Percentiles rank a stretch among this genome's conserved stretches.
Evolutionary conservation across 1,140 invertebrate genomes (phyloP).

Genomic region (Rhyacophila brunnea): DNA sequence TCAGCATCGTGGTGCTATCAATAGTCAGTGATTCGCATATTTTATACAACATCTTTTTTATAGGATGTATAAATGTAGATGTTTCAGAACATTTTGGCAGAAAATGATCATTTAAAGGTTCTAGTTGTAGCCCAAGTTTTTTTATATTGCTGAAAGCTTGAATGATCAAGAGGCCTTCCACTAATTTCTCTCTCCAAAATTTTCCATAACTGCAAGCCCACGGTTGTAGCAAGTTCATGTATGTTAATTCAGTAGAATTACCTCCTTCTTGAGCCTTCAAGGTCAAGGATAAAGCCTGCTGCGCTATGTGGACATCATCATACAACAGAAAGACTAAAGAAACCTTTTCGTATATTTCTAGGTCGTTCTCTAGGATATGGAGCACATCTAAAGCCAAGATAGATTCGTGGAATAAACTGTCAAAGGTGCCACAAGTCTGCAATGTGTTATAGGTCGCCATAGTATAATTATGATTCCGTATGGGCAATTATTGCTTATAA

Average conservation of each 20-base stretch:
- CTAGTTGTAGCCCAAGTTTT: conserved; percentile 5
- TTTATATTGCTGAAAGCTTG: conserved; percentile 7
- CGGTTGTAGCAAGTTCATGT: conserved; percentile 3
- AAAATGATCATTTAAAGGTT: conserved; percentile 17
- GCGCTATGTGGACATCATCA: conserved; percentile 18
- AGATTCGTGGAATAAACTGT: background rate
- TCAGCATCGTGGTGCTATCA: conserved; percentile 8
- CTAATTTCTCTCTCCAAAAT: conserved; percentile 21
- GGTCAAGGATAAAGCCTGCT: conserved; percentile 4
- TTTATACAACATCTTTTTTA: conserved; percentile 24
- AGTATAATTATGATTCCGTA: too few species aligned
- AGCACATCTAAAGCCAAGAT: conserved; percentile 18
- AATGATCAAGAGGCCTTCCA: conserved; percentile 22
- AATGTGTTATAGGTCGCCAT: too few species aligned
- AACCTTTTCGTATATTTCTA: conserved; percentile 21
- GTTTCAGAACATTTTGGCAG: conserved; percentile 13
- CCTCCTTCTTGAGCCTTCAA: background rate
- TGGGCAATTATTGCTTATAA: too few species aligned
- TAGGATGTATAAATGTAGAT: conserved; percentile 25
- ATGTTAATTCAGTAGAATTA: background rate
- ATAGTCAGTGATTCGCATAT: conserved; percentile 18
- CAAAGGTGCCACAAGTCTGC: background rate
- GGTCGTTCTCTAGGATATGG: conserved; percentile 9
- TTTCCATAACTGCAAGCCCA: conserved; percentile 11
- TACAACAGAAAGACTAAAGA: conserved; percentile 30